phyloP scores from a whole-genome alignment of 2,888 invertebrate species.

The Siphlonurus alternatus region DNA sequence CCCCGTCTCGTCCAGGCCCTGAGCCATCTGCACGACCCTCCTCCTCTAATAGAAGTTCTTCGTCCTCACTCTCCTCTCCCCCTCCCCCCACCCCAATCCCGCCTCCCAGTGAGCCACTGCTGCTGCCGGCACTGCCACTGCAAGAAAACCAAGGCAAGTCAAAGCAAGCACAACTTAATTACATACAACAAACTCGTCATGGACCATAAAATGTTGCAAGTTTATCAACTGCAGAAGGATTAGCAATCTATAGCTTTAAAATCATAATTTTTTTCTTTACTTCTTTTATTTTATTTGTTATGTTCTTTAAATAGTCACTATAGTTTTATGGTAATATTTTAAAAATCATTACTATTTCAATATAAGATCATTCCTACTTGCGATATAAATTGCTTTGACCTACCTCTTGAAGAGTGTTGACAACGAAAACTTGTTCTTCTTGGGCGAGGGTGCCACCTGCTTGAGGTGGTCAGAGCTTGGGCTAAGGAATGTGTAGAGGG shows the following conservation, averaged over 20 bases:
- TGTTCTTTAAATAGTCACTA: no score
- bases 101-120: slow-evolving; percentile 1
- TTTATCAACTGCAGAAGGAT: no score
- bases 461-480: slow-evolving; percentile 81
- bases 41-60: slow-evolving; percentile 57
- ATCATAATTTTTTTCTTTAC: no score
- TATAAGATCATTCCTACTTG: no score
- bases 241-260: no score
- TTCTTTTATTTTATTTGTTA: no score
- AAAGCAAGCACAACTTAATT: background rate
- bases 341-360: no score
- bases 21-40: slow-evolving; percentile 14
- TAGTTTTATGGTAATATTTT: no score
- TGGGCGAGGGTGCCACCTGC: slow-evolving; percentile 48
- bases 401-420: slow-evolving; percentile 73
- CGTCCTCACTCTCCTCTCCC: slow-evolving; percentile 52
- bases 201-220: no score
- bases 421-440: slow-evolving; percentile 74
- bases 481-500: slow-evolving; percentile 78
- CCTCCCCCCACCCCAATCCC: background rate
- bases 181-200: background rate
- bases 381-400: no score
- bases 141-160: background rate
- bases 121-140: slow-evolving; percentile 9
- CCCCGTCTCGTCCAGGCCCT: slow-evolving; percentile 52